These are phyloP conservation scores for Aelia acuminata DNA, from an alignment of 2,888 invertebrate genomes.

Conservation along the genomic window DNA sequence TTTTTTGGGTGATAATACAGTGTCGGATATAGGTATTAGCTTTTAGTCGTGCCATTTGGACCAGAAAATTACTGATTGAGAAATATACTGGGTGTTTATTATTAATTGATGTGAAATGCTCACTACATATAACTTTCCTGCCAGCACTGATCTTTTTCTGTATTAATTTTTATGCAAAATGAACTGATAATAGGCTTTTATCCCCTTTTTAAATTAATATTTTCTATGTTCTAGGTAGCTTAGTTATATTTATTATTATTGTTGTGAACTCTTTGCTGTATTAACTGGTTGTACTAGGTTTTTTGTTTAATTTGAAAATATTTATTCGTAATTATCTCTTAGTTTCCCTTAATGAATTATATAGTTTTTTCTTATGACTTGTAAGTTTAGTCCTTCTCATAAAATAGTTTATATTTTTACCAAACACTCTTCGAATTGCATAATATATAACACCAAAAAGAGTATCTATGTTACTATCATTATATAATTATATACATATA, in stretches of 20 bases:
- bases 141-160: conserved; percentile 56
- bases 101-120: conserved; percentile 57
- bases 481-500: conserved; percentile 56
- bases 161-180: conserved; percentile 49
- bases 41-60: conserved; percentile 65
- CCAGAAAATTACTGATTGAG: conserved; percentile 60
- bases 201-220: conserved; percentile 36
- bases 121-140: conserved; percentile 57
- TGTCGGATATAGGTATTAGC: conserved; percentile 60
- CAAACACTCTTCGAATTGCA: conserved; percentile 60
- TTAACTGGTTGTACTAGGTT: conserved; percentile 17
- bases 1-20: conserved; percentile 66
- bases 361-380: conserved; percentile 35
- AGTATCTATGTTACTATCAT: conserved; percentile 58
- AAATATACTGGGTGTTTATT: conserved; percentile 53
- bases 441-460: conserved; percentile 59
- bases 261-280: conserved; percentile 38
- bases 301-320: conserved; percentile 9
- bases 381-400: conserved; percentile 52
- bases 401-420: conserved; percentile 31
- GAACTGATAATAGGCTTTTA: conserved; percentile 40
- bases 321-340: conserved; percentile 26
- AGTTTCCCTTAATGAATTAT: conserved; percentile 30
- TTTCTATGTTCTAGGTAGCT: conserved; percentile 26
- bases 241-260: conserved; percentile 36